Percentiles rank a stretch among this genome's conserved stretches.
Conservation (phyloP, 1,140 invertebrate genomes). For the Procambarus virginalis region DNA sequence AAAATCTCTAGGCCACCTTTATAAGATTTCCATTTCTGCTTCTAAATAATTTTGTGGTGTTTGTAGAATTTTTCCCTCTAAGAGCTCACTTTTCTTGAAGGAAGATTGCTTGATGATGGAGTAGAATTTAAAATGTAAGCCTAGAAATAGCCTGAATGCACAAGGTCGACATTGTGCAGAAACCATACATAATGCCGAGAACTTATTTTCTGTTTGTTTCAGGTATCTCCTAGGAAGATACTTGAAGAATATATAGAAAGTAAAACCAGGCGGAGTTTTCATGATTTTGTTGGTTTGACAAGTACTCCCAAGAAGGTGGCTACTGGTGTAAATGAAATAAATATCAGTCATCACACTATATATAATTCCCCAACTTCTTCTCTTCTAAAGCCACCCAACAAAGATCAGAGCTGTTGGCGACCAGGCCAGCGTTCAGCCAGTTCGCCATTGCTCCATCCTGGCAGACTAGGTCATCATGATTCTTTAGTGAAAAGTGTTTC, state of each 20-base stretch:
- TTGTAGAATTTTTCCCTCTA: too few species aligned
- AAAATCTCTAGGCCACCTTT: too few species aligned
- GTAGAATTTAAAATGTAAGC: too few species aligned
- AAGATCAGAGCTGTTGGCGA: conserved; percentile 31
- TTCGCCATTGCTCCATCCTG: conserved; percentile 52
- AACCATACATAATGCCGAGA: neutral
- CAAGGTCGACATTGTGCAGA: neutral
- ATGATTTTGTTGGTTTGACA: conserved; percentile 57
- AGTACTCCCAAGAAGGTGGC: conserved; percentile 54
- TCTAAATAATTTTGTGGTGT: too few species aligned
- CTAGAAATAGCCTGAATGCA: neutral
- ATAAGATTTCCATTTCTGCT: too few species aligned
- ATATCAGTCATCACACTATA: neutral
- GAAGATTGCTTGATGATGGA: too few species aligned
- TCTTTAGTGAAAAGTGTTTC: conserved; percentile 56
- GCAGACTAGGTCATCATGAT: conserved; percentile 56
- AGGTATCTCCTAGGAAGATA: conserved; percentile 49
- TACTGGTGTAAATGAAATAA: conserved; percentile 4
- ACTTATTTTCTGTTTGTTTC: conserved; percentile 7
- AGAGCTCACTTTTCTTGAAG: too few species aligned
- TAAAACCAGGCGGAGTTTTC: conserved; percentile 48
- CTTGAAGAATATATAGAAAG: conserved; percentile 58
- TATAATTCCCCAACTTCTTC: conserved; percentile 35
- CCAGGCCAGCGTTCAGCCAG: conserved; percentile 56
- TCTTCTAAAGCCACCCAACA: conserved; percentile 31